Base-by-base conservation (phyloP, 1,140 invertebrate genomes). In the Brachionus plicatilis region DNA sequence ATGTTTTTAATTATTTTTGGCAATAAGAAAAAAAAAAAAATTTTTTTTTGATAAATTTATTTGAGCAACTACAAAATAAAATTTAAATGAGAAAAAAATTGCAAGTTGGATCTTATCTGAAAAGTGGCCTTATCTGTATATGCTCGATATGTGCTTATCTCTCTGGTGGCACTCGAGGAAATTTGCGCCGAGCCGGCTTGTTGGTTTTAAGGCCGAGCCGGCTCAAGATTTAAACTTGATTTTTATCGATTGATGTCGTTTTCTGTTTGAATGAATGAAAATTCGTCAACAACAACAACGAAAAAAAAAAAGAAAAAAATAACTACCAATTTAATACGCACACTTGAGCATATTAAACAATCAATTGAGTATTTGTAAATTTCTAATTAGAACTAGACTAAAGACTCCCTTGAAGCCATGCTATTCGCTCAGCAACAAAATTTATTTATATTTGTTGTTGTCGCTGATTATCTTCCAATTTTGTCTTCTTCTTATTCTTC, bases 341-440 rank as follows among this genome's bases (percentile, higher is more conserved):
- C 33, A 72, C 68, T 72, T 72, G 68, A 72, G 68, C 68, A 72
- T 72, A 72, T 72, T 72, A 72, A 72, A 72, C 68, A 72, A 72
- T 72, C 68, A 72, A 72, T 72, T 72, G 68, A 72, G 68, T 72
- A 72, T 72, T 72, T 72, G 68, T 72, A 72, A 72, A 72, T 72
- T 72, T 72, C 33, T 72, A 72, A 72, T 72, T 72, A 72, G 12
- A 41, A 72, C 68, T 37, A 72, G 33, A 72, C 29, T 37, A 37
- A 72, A 72, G 68, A 72, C 68, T 72, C 68, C 68, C 68, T 72
- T 72, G 37, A 72, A 72, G 68, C 68, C 27, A 72, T 45, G n/a
- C 37, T 9, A 29, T 33, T 68, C 29, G 24, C 12, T 72, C 41
- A 41, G 5, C 1, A 72, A 37, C 8, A 17, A 72, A 72, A 17